Conservation (phyloP, 2,888 invertebrate genomes). For the Netelia melanura region DNA sequence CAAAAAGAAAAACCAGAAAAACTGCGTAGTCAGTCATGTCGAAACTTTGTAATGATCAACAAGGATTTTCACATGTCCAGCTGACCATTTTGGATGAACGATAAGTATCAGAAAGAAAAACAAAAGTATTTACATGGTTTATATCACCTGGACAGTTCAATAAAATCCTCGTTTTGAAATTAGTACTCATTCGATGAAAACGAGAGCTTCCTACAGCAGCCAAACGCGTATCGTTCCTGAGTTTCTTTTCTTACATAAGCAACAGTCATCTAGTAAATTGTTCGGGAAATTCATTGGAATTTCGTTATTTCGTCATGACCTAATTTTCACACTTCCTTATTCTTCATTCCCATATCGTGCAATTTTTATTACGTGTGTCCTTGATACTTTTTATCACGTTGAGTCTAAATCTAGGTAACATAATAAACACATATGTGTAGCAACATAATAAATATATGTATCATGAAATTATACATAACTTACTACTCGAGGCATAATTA, state of each 20-base stretch:
- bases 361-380: conserved; percentile 39
- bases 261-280: conserved; percentile 57
- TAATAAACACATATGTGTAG: conserved; percentile 78
- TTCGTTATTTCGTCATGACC: conserved; percentile 30
- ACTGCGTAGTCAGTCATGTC: conserved; percentile 24
- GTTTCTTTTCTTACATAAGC: conserved; percentile 38
- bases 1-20: conserved; percentile 8
- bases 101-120: conserved; percentile 30
- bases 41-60: conserved; percentile 39
- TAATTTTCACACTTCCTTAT: conserved; percentile 9
- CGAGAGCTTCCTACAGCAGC: conserved; percentile 69
- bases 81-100: conserved; percentile 51
- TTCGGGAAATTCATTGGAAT: conserved; percentile 42
- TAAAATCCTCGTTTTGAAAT: conserved; percentile 61
- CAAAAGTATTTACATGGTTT: conserved; percentile 56
- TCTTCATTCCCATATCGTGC: conserved; percentile 2
- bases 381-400: conserved; percentile 63
- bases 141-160: conserved; percentile 69
- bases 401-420: conserved; percentile 73
- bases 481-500: conserved; percentile 73
- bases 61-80: conserved; percentile 46
- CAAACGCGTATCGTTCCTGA: conserved; percentile 62
- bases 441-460: conserved; percentile 77
- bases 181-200: conserved; percentile 57
- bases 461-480: conserved; percentile 76